These are phyloP conservation scores for Siniperca scherzeri DNA, from an alignment of 2,797 vertebrate genomes.

Conservation along the genomic window DNA sequence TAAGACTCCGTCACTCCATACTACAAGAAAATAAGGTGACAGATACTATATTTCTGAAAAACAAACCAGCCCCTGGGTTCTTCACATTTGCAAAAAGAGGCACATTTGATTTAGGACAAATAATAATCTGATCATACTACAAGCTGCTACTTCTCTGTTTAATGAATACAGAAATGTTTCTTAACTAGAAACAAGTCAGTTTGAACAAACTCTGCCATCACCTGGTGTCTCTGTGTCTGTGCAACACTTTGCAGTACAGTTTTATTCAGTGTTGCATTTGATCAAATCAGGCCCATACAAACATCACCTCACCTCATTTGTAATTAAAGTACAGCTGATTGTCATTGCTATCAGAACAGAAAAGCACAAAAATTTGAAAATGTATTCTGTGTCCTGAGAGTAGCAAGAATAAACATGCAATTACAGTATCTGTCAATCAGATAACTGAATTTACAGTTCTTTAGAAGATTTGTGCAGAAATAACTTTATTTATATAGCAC, in stretches of 20 bases:
- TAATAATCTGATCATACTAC: background rate
- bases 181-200: background rate
- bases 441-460: background rate
- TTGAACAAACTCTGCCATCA: conserved; percentile 45
- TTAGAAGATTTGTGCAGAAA: background rate
- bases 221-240: conserved; percentile 30
- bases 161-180: background rate
- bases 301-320: background rate
- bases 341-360: background rate
- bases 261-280: background rate
- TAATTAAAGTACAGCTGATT: background rate
- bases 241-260: background rate
- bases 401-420: background rate
- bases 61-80: background rate
- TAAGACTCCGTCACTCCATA: background rate
- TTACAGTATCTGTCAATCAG: background rate
- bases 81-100: background rate
- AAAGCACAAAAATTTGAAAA: background rate
- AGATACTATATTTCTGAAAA: background rate
- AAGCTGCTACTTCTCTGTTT: too few relatives aligned
- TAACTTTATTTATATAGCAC: too few relatives aligned
- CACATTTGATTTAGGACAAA: background rate
- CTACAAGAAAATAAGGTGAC: background rate
- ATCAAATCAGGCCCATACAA: background rate
- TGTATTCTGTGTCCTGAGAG: background rate